Base-by-base conservation (phyloP, 1,140 invertebrate genomes). In the Odontomachus brunneus region DNA sequence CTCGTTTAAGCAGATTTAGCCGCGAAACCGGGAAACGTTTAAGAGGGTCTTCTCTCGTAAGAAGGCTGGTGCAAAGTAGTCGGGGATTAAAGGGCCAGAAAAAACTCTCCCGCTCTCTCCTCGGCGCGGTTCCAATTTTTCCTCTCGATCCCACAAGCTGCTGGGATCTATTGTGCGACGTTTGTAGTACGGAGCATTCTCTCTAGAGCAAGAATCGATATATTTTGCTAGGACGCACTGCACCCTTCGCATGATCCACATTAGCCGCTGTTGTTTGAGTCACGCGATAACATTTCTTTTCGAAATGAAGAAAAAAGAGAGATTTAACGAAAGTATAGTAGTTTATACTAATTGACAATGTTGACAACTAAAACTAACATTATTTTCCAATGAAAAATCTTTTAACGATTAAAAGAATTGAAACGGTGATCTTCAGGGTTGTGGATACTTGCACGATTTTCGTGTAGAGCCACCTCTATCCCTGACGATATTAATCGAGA, bases 1-100 rank as follows among this genome's bases (percentile, higher is more conserved):
- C 82, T 80, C 75, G 85, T 87, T 88, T 88, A 88, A 87, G 86
- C 86, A 87, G 86, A 87, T 88, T 88, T 88, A 88, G 85, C 82
- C 86, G 82, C 82, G 82, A 76, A 87, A 84, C 86, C 86, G 73
- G 86, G 86, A 88, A 88, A 88, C 86, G 86, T 87, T 88, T 88
- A 88, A 87, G 85, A 87, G 85, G 82, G 74, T 53, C 85, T 83
- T 71, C 29, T 33, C 29, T 33, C 67, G 74, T 80, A 26, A 84
- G 51, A 44, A 67, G 60, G 14, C 72, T 69, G 86, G 85, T 59
- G 86, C n/a, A 76, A 88, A 88, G 59, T 88, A 82, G 75, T 53
- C 51, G 53, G 78, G n/a, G 86, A 87, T 88, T 87, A 88, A 84
- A 80, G 74, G 69, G 55, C 24, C 11, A 67, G 69, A 84, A 86